Evolutionary conservation across 2,888 invertebrate genomes (phyloP).

Genomic region (Lasioglossum zephyrum): DNA sequence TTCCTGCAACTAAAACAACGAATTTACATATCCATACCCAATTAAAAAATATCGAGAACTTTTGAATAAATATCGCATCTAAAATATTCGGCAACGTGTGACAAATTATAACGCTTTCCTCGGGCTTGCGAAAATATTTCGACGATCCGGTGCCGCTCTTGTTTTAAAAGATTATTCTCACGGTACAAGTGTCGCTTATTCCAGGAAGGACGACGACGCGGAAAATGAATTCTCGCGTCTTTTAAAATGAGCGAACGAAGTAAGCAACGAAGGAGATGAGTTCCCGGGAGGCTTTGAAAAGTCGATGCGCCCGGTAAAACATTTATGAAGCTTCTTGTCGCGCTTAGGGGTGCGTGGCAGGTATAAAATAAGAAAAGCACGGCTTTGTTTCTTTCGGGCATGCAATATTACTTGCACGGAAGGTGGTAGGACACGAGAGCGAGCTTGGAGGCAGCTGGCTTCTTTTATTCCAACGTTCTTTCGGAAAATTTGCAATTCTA

Average conservation of each 20-base stretch:
- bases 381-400: conserved; percentile 10
- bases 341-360: background rate
- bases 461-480: background rate
- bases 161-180: background rate
- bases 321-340: conserved; percentile 26
- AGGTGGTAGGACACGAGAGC: background rate
- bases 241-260: background rate
- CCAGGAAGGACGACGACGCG: background rate
- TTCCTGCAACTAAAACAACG: no score
- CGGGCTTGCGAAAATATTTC: background rate
- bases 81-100: background rate
- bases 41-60: no score
- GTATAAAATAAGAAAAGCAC: background rate
- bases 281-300: conserved; percentile 11
- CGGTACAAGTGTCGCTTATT: background rate
- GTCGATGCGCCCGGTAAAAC: conserved; percentile 17
- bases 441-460: background rate
- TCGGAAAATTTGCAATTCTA: conserved; percentile 37
- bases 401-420: conserved; percentile 21
- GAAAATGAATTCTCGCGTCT: background rate
- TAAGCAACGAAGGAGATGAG: background rate
- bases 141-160: background rate
- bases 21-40: no score
- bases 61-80: no score
- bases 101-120: background rate